phyloP scores from a whole-genome alignment of 2,888 invertebrate species.

The Drosophila austrosaltans region DNA sequence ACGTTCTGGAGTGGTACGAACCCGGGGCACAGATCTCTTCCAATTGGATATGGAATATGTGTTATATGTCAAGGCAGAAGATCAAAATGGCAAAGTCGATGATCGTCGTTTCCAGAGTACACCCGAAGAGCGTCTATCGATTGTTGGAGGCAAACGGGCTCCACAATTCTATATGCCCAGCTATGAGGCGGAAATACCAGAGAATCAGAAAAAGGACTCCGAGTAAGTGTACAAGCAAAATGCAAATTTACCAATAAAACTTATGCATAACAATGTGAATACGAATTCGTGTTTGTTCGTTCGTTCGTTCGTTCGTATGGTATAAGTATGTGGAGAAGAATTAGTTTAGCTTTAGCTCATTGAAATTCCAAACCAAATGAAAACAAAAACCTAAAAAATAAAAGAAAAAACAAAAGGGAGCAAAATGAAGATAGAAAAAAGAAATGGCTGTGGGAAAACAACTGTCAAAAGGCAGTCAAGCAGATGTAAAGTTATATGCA shows the following conservation, averaged over 20 bases:
- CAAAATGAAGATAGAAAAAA: background rate
- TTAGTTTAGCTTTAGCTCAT: slow-evolving; percentile 60
- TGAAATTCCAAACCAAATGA: slow-evolving; percentile 59
- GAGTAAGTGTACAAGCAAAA: slow-evolving; percentile 89
- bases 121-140: slow-evolving; percentile 94
- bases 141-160: slow-evolving; percentile 98
- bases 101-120: slow-evolving; percentile 95
- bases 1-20: slow-evolving; percentile 95
- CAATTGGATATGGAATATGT: slow-evolving; percentile 98
- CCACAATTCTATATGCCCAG: slow-evolving; percentile 98
- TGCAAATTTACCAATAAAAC: slow-evolving; percentile 71
- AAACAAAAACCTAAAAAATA: background rate
- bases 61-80: slow-evolving; percentile 97
- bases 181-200: slow-evolving; percentile 97
- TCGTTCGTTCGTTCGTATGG: background rate
- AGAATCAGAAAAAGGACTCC: slow-evolving; percentile 98
- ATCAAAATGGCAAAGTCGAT: slow-evolving; percentile 96
- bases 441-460: slow-evolving; percentile 50
- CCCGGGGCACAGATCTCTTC: slow-evolving; percentile 95
- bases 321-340: slow-evolving; percentile 30
- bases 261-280: slow-evolving; percentile 49
- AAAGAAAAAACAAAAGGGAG: background rate
- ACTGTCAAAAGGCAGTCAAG: slow-evolving; percentile 72
- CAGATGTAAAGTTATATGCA: slow-evolving; percentile 33
- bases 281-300: background rate